phyloP scores from a whole-genome alignment of 2,113 vertebrate genomes.

The Sorex araneus region DNA sequence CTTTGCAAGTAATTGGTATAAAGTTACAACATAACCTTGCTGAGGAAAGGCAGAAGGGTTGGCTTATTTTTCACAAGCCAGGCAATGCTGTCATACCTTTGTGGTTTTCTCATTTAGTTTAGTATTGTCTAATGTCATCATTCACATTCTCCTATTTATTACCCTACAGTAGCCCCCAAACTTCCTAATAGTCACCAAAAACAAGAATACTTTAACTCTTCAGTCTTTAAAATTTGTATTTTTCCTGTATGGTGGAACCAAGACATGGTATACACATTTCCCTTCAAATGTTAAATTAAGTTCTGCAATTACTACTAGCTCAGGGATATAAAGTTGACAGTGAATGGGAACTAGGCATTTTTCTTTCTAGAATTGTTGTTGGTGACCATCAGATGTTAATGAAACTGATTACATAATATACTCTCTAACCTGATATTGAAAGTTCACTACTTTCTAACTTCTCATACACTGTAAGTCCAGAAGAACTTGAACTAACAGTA shows the following conservation, averaged over 20 bases:
- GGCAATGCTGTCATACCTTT: neutral
- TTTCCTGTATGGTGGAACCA: neutral
- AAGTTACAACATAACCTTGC: neutral
- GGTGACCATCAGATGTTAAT: neutral
- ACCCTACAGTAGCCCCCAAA: neutral
- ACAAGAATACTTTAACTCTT: neutral
- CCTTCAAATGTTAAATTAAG: neutral
- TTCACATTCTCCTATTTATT: neutral
- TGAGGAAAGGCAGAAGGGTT: neutral
- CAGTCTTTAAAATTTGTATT: neutral
- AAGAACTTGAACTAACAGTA: neutral
- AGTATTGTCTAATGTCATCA: neutral
- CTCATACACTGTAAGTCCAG: neutral
- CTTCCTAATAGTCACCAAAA: neutral
- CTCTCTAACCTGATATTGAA: neutral
- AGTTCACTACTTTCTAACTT: neutral
- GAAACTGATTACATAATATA: neutral
- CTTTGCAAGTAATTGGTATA: neutral
- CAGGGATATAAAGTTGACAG: neutral
- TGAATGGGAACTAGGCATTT: neutral
- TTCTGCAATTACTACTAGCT: constrained; percentile 12
- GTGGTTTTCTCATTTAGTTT: neutral
- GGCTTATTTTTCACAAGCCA: neutral
- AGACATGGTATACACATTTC: neutral
- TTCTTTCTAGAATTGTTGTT: neutral